Evolutionary conservation across 2,888 invertebrate species (phyloP), one percentile per base, ranked within the genome.

Genomic region (Malachius bipustulatus): DNA sequence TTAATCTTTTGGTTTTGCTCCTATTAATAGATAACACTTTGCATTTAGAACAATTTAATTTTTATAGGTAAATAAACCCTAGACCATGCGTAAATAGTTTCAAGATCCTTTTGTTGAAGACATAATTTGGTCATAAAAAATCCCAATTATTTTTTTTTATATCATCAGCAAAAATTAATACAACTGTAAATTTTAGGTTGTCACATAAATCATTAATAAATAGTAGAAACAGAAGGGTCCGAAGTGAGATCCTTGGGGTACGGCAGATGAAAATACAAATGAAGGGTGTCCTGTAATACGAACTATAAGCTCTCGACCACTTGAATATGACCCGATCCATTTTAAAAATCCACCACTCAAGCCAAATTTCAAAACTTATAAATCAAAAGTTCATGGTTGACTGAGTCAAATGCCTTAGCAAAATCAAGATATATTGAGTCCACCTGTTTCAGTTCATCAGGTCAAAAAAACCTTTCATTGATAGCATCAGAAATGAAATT

Each of bases 311-410:
- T 33, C 26, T 9, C 33, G 33, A n/a, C 14, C 9, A 3, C 26
- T 2, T 3, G 27, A 12, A 11, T 33, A 26, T 11, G 33, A 33
- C 3, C 26, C n/a, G 6, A 33, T 3, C 33, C 33, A 33, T 4
- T 10, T 24, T 16, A 26, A 14, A n/a, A 11, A 27, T 11, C 33
- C 33, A 12, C 33, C 33, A 9, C 27, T 26, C 3, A 32, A 14
- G 4, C 26, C 33, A 33, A 33, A 33, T 15, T 33, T 33, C n/a
- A 26, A 32, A 24, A 13, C 14, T 24, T 32, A 32, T 32, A 32
- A 13, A 32, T 24, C 2, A 32, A 10, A 12, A 32, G 13, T 10
- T 32, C 14, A 32, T 32, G 32, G 16, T 24, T 24, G 6, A 24
- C 11, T 4, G 26, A 32, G 11, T 32, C 32, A 10, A 32, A 32